Evolutionary conservation across 2,113 vertebrate species (phyloP), one percentile per base, ranked within the genome.

Genomic region (Trinectes maculatus): DNA sequence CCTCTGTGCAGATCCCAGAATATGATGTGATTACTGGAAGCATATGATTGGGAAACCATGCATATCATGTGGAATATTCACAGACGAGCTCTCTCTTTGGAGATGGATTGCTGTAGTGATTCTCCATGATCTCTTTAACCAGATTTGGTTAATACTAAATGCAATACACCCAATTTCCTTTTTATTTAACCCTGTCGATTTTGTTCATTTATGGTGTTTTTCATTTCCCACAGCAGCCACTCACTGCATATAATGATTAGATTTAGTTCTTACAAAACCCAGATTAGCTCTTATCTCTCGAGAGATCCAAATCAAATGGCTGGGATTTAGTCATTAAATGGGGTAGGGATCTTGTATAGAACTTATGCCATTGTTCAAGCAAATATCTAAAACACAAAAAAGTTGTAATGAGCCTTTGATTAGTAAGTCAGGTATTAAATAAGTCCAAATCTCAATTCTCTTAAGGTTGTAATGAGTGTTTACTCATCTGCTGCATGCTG

Each of bases 281-380:
- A 61, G 60, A 79, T 83, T 74, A 74, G 37, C 37, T 46, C 24
- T 83, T 29, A 78, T 84, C 80, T 78, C 64, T 77, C 69, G 29
- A 51, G 55, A 44, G 71, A 44, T 71, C 51, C 40, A 63, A 40
- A 64, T 28, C 19, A 60, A 39, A 43, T 33, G 22, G 39, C 29
- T 54, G 19, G 64, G 68, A 66, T 77, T 29, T 15, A 69, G 8
- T 46, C 66, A 81, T 89, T 49, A 79, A 34, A 72, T 71, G 44
- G 64, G 56, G 75, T 71, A 33, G 33, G 34, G 31, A 52, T 56
- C 11, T 11, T 18, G 28, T 51, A 13, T 42, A 48, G 18, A 59
- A 22, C 29, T 76, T 39, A 84, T 84, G 83, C 60, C 34, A 76
- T 61, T n/a, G n/a, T n/a, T n/a, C n/a, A n/a, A n/a, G n/a, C n/a